Evolutionary conservation across 2,113 vertebrate genomes (phyloP).

Genomic region (Paedocypris sp.): DNA sequence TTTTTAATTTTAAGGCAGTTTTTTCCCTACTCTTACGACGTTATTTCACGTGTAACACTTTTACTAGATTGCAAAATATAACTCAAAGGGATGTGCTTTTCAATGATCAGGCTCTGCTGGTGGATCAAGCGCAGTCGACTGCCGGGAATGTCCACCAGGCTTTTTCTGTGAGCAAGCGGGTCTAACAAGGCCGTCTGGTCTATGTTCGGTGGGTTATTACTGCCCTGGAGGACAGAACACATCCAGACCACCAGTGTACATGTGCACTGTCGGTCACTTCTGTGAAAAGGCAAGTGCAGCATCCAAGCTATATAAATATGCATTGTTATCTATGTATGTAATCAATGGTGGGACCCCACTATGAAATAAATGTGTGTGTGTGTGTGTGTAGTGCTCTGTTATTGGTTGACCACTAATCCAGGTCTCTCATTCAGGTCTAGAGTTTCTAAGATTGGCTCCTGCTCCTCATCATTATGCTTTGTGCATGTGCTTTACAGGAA

Average conservation of each 20-base stretch:
- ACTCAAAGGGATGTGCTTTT: too few species aligned
- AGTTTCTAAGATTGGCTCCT: too few species aligned
- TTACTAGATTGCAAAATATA: too few species aligned
- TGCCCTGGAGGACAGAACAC: slow-evolving; percentile 60
- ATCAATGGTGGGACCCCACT: background rate
- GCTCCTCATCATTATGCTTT: too few species aligned
- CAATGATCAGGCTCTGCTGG: slow-evolving; percentile 42
- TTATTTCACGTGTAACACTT: too few species aligned
- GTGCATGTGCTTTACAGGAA: too few species aligned
- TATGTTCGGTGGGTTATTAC: slow-evolving; percentile 58
- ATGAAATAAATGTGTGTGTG: too few species aligned
- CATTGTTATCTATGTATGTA: background rate
- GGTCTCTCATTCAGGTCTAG: too few species aligned
- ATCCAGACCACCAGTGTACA: slow-evolving; percentile 45
- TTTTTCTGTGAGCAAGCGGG: slow-evolving; percentile 54
- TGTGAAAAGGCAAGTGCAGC: slow-evolving; percentile 57
- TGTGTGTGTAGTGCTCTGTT: too few species aligned
- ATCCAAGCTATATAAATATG: background rate
- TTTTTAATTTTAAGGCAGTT: too few species aligned
- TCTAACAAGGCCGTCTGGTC: slow-evolving; percentile 46
- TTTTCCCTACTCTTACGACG: too few species aligned
- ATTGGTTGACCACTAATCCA: too few species aligned
- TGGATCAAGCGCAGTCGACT: slow-evolving; percentile 43
- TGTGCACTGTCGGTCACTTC: slow-evolving; percentile 64
- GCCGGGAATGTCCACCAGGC: slow-evolving; percentile 53